Percentiles rank a stretch among this genome's conserved stretches.
Conservation (phyloP, 2,113 vertebrate genomes). For the Sterrhoptilus dennistouni region DNA sequence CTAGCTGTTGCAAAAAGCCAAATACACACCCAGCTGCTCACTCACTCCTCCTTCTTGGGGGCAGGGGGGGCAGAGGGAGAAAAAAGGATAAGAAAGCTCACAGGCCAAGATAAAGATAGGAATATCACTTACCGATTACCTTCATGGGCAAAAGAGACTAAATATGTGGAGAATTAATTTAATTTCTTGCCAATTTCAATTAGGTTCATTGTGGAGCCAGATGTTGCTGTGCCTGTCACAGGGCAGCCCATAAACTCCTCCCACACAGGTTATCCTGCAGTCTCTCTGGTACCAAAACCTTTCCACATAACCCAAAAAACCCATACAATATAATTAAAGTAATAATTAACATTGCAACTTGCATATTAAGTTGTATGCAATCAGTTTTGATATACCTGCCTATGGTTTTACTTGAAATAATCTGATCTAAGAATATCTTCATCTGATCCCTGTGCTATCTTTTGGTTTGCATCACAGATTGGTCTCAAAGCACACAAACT, state of each 20-base stretch:
- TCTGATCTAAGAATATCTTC: not conserved
- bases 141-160: not conserved
- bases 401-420: not conserved
- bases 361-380: not conserved
- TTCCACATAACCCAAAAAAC: not conserved
- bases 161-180: not conserved
- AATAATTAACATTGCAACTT: not conserved
- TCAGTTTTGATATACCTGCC: not conserved
- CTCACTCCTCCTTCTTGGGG: not conserved
- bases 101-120: not conserved
- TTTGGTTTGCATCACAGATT: not conserved
- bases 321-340: not conserved
- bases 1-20: not conserved
- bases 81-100: not conserved
- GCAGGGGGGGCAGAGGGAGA: accelerated
- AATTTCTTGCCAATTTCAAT: not conserved
- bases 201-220: not conserved
- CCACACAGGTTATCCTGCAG: not conserved
- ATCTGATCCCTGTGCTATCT: not conserved
- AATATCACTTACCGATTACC: not conserved
- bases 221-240: not conserved
- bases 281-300: not conserved
- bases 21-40: not conserved
- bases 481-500: not conserved
- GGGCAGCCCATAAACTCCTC: not conserved